These are phyloP conservation scores for Lithobates pipiens DNA, from an alignment of 2,797 vertebrate genomes.

Conservation along the genomic window DNA sequence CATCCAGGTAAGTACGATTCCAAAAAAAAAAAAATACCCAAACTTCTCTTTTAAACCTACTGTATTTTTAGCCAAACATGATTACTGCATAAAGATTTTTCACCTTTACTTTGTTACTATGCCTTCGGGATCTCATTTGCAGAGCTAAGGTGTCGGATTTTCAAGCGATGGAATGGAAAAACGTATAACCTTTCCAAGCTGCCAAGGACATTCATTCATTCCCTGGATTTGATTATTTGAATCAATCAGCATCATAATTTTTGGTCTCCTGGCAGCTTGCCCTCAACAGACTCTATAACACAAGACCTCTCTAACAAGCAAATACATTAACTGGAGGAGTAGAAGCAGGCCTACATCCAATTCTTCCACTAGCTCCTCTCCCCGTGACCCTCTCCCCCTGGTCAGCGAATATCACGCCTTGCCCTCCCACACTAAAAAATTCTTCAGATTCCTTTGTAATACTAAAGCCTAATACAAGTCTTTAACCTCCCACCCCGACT, in stretches of 20 bases:
- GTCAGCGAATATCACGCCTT: conserved; percentile 42
- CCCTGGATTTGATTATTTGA: conserved; percentile 21
- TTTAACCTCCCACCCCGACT: conserved; percentile 46
- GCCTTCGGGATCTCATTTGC: neutral
- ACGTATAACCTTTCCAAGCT: conserved; percentile 16
- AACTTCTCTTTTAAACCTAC: neutral
- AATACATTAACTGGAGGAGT: conserved; percentile 37
- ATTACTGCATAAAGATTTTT: neutral
- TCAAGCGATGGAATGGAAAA: neutral
- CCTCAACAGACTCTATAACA: conserved; percentile 28
- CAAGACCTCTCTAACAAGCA: conserved; percentile 38
- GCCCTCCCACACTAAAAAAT: conserved; percentile 51
- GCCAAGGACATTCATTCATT: conserved; percentile 46
- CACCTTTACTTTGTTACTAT: neutral
- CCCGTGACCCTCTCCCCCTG: conserved; percentile 32
- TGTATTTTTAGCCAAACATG: neutral
- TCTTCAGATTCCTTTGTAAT: conserved; percentile 48
- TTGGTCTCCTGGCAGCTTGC: conserved; percentile 29
- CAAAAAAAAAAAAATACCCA: too few species aligned
- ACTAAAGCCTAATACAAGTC: conserved; percentile 46
- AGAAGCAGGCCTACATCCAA: conserved; percentile 7
- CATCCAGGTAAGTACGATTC: too few species aligned
- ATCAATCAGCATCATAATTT: conserved; percentile 49
- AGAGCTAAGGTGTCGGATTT: neutral
- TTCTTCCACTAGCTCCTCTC: conserved; percentile 37